Percentiles rank a stretch among this genome's conserved stretches.
These are phyloP conservation scores for Acanthosepion esculentum DNA, from an alignment of 2,888 invertebrate genomes.

Conservation along the genomic window DNA sequence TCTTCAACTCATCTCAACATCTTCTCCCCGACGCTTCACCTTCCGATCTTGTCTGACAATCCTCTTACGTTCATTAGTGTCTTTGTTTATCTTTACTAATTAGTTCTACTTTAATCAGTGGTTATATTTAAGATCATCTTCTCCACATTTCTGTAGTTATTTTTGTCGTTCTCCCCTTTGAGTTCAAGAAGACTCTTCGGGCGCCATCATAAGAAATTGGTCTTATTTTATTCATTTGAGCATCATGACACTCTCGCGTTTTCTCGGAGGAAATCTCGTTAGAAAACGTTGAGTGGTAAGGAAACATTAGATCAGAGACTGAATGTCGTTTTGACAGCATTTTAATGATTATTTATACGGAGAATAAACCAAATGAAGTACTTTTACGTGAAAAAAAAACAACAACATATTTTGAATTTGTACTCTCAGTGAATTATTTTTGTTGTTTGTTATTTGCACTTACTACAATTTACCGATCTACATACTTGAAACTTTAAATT, in stretches of 20 bases:
- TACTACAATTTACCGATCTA: too few species aligned
- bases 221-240: not conserved
- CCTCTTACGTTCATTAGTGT: conserved; percentile 6
- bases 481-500: too few species aligned
- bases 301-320: not conserved
- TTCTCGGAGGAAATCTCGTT: not conserved
- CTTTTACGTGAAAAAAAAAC: not conserved
- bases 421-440: too few species aligned
- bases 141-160: not conserved
- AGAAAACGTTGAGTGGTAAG: not conserved
- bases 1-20: not conserved
- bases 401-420: too few species aligned
- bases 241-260: not conserved
- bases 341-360: not conserved
- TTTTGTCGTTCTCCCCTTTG: not conserved
- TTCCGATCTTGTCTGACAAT: not conserved
- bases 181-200: conserved; percentile 14
- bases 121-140: not conserved
- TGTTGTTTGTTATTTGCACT: too few species aligned
- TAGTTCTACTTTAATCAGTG: conserved; percentile 6
- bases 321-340: not conserved
- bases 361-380: not conserved
- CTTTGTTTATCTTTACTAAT: not conserved
- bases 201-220: not conserved
- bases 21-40: not conserved